Evolutionary conservation across 2,113 vertebrate genomes (phyloP).

Genomic region (Heterocephalus glaber): DNA sequence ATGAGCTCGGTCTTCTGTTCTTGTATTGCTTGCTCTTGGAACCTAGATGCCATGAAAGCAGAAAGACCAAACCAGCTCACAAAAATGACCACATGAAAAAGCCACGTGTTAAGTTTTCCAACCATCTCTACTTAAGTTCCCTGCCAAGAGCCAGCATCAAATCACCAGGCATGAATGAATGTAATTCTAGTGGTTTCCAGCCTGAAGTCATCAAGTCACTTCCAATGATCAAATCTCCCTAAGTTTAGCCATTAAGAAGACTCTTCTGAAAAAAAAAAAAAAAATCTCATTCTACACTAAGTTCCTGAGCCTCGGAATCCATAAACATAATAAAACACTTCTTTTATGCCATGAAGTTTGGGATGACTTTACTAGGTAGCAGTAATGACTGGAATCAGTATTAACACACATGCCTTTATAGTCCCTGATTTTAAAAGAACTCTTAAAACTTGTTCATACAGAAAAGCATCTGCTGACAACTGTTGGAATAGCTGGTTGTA

Average conservation of each 20-base stretch:
- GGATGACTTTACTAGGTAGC: background rate
- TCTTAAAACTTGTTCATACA: constrained; percentile 26
- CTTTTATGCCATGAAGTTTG: background rate
- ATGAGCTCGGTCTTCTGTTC: background rate
- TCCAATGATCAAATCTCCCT: background rate
- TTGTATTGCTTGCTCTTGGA: background rate
- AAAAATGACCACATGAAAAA: background rate
- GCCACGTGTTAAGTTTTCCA: background rate
- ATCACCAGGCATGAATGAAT: constrained; percentile 25
- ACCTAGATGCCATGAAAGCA: constrained; percentile 11
- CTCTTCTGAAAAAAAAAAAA: background rate
- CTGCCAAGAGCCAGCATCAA: background rate
- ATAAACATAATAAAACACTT: background rate
- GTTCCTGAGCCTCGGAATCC: background rate
- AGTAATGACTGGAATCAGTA: background rate
- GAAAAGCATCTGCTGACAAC: background rate
- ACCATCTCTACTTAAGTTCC: background rate
- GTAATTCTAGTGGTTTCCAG: constrained; percentile 9
- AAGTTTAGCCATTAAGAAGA: background rate
- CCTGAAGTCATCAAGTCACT: background rate
- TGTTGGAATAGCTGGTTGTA: background rate
- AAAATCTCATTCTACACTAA: background rate
- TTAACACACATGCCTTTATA: background rate
- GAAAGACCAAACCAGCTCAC: background rate
- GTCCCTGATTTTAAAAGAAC: constrained; percentile 6